Percentiles rank a stretch among this genome's conserved stretches.
phyloP scores from a whole-genome alignment of 2,113 vertebrate species.

The Oryzias woworae region DNA sequence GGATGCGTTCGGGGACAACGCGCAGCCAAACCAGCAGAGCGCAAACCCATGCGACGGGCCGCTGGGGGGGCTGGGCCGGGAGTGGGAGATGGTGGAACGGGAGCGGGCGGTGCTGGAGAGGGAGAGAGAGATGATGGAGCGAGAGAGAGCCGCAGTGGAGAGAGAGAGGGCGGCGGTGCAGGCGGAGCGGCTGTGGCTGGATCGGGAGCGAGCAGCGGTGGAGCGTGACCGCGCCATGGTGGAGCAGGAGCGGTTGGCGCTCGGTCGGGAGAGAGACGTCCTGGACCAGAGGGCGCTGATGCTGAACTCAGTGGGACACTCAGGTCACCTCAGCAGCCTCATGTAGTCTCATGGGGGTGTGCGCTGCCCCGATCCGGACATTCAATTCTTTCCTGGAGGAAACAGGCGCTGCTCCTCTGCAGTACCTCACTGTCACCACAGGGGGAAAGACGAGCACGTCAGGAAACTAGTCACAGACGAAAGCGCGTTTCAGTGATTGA shows the following conservation, averaged over 20 bases:
- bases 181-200: conserved; percentile 65
- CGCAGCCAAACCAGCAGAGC: conserved; percentile 27
- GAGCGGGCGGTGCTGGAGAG: conserved; percentile 56
- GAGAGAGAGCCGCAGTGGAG: conserved; percentile 63
- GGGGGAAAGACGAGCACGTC: background rate
- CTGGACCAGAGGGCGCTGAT: conserved; percentile 67
- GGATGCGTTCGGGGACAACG: conserved; percentile 20
- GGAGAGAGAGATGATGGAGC: conserved; percentile 57
- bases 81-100: conserved; percentile 62
- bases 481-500: background rate
- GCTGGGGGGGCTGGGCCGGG: conserved; percentile 56
- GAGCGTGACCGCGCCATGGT: conserved; percentile 69
- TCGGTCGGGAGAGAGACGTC: conserved; percentile 66
- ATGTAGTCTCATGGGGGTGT: conserved; percentile 21
- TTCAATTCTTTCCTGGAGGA: background rate
- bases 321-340: conserved; percentile 57
- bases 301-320: conserved; percentile 64
- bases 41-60: conserved; percentile 30
- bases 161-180: conserved; percentile 67
- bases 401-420: background rate
- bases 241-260: conserved; percentile 69
- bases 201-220: conserved; percentile 63
- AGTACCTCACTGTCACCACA: background rate
- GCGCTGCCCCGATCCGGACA: background rate
- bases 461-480: background rate